Percentiles rank a stretch among this genome's conserved stretches.
phyloP scores from a whole-genome alignment of 2,797 vertebrate species.

The Micromesistius poutassou region DNA sequence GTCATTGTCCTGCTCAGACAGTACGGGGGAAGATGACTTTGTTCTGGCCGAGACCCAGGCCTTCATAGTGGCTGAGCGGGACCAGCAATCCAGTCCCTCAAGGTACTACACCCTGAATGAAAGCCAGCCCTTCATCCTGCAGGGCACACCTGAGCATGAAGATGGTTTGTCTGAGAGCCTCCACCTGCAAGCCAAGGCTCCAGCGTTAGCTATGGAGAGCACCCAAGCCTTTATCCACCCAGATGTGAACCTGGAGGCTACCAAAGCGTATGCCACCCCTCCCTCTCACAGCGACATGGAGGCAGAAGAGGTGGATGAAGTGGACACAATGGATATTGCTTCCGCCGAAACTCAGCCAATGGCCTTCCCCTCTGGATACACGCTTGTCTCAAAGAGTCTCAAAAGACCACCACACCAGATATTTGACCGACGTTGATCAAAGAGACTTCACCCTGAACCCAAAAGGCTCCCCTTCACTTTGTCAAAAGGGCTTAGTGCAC shows the following conservation, averaged over 20 bases:
- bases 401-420: background rate
- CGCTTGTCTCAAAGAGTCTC: constrained; percentile 2
- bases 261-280: constrained; percentile 36
- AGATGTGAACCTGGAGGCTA: constrained; percentile 43
- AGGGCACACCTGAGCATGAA: constrained; percentile 29
- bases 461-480: constrained; percentile 45
- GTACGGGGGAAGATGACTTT: constrained; percentile 61
- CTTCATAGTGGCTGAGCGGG: constrained; percentile 51
- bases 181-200: constrained; percentile 34
- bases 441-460: constrained; percentile 9
- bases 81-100: background rate
- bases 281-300: constrained; percentile 26
- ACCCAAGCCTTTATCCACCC: constrained; percentile 51
- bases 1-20: constrained; percentile 45
- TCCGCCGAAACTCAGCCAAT: constrained; percentile 45
- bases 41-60: constrained; percentile 73
- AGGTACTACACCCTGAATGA: constrained; percentile 18
- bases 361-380: constrained; percentile 8
- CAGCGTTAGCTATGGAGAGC: constrained; percentile 41
- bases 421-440: background rate
- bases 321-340: constrained; percentile 21
- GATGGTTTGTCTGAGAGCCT: constrained; percentile 54
- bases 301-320: constrained; percentile 32
- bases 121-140: constrained; percentile 26
- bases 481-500: constrained; percentile 14